phyloP scores from a whole-genome alignment of 2,888 invertebrate species.

The Hydriomena furcata region DNA sequence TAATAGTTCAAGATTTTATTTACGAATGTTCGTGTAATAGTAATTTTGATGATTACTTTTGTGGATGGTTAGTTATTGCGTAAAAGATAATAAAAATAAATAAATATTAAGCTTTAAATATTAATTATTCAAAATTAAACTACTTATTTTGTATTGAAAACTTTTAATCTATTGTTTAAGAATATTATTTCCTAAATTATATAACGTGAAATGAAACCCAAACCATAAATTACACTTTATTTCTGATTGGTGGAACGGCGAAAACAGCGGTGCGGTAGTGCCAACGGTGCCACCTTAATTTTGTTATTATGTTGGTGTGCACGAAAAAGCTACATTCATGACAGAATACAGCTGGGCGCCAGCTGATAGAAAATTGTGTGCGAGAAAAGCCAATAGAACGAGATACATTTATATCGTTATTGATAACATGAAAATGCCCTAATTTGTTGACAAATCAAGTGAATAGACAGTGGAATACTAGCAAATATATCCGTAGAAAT shows the following conservation, averaged over 20 bases:
- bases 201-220: slow-evolving; percentile 47
- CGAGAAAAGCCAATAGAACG: slow-evolving; percentile 64
- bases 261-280: slow-evolving; percentile 42
- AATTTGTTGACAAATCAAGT: slow-evolving; percentile 41
- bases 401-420: too few species aligned
- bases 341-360: slow-evolving; percentile 74
- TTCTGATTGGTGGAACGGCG: slow-evolving; percentile 56
- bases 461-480: slow-evolving; percentile 40
- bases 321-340: slow-evolving; percentile 57
- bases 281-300: slow-evolving; percentile 37
- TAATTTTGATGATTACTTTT: too few species aligned
- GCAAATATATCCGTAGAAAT: slow-evolving; percentile 45
- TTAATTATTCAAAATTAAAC: too few species aligned
- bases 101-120: too few species aligned
- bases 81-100: too few species aligned
- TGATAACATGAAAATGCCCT: slow-evolving; percentile 54
- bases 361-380: slow-evolving; percentile 69
- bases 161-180: too few species aligned
- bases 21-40: too few species aligned
- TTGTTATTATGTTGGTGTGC: slow-evolving; percentile 50
- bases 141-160: too few species aligned
- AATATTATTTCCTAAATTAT: neutral
- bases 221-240: slow-evolving; percentile 40
- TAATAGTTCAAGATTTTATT: too few species aligned
- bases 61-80: too few species aligned